phyloP scores from a whole-genome alignment of 2,797 vertebrate species.

The Hippoglossus hippoglossus region DNA sequence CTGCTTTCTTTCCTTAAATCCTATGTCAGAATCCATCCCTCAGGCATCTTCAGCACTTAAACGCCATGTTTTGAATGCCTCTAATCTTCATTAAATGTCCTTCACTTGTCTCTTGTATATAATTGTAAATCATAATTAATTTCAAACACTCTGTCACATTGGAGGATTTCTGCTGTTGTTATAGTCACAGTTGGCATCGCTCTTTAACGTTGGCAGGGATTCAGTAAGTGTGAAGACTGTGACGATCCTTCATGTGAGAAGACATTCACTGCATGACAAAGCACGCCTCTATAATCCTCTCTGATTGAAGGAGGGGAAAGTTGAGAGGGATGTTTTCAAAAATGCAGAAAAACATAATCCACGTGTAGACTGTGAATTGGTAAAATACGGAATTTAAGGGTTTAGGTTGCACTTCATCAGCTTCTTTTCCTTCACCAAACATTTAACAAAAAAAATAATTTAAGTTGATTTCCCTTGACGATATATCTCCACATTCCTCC shows the following conservation, averaged over 20 bases:
- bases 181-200: background rate
- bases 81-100: conserved; percentile 17
- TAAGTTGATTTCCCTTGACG: background rate
- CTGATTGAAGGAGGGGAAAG: conserved; percentile 42
- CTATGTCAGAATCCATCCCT: conserved; percentile 46
- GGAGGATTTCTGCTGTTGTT: background rate
- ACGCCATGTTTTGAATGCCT: conserved; percentile 55
- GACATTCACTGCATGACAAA: background rate
- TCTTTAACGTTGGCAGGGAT: conserved; percentile 4
- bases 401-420: background rate
- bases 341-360: background rate
- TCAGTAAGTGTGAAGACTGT: conserved; percentile 6
- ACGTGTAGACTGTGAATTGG: background rate
- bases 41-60: conserved; percentile 51
- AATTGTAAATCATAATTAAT: conserved; percentile 4
- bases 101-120: background rate
- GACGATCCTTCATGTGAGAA: background rate
- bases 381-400: background rate
- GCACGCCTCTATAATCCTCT: conserved; percentile 38
- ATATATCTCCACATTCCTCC: conserved; percentile 40
- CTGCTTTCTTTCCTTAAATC: conserved; percentile 19
- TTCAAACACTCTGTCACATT: background rate
- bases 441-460: too few species aligned
- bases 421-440: background rate
- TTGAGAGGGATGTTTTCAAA: conserved; percentile 13